These are phyloP conservation scores for Bradypodion ventrale DNA, from an alignment of 2,797 vertebrate genomes.

Conservation along the genomic window DNA sequence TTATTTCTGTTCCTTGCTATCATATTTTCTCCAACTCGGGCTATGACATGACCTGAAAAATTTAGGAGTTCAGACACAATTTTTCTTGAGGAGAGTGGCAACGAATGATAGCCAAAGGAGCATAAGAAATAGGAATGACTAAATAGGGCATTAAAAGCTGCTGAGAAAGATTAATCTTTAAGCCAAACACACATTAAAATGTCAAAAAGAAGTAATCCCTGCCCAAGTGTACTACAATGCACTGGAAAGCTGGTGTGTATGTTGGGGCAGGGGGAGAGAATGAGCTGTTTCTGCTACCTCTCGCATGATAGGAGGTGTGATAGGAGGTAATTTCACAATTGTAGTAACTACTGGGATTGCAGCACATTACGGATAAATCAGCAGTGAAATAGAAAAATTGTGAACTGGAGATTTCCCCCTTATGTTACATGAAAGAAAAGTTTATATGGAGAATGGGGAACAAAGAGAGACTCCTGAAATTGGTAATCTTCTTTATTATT, in stretches of 20 bases:
- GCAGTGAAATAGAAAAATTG: slow-evolving; percentile 66
- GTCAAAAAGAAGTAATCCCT: slow-evolving; percentile 33
- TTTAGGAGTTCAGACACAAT: slow-evolving; percentile 40
- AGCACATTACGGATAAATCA: slow-evolving; percentile 64
- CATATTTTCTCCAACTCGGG: slow-evolving; percentile 20
- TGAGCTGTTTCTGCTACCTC: slow-evolving; percentile 31
- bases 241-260: not conserved
- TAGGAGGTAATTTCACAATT: slow-evolving; percentile 53
- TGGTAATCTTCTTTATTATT: slow-evolving; percentile 69
- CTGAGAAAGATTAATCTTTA: slow-evolving; percentile 22
- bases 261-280: slow-evolving; percentile 33
- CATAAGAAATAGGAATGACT: slow-evolving; percentile 28
- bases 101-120: slow-evolving; percentile 15
- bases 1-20: slow-evolving; percentile 23
- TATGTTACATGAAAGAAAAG: slow-evolving; percentile 59
- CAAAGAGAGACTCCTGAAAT: slow-evolving; percentile 61
- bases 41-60: slow-evolving; percentile 43
- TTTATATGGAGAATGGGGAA: slow-evolving; percentile 25
- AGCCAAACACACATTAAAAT: slow-evolving; percentile 26
- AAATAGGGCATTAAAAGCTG: slow-evolving; percentile 30
- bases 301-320: slow-evolving; percentile 53
- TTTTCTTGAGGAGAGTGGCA: not conserved
- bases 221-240: slow-evolving; percentile 10
- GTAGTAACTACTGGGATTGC: slow-evolving; percentile 39
- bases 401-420: slow-evolving; percentile 55